Evolutionary conservation across 2,797 vertebrate species (phyloP).

Genomic region (Gymnopithys bicolor): DNA sequence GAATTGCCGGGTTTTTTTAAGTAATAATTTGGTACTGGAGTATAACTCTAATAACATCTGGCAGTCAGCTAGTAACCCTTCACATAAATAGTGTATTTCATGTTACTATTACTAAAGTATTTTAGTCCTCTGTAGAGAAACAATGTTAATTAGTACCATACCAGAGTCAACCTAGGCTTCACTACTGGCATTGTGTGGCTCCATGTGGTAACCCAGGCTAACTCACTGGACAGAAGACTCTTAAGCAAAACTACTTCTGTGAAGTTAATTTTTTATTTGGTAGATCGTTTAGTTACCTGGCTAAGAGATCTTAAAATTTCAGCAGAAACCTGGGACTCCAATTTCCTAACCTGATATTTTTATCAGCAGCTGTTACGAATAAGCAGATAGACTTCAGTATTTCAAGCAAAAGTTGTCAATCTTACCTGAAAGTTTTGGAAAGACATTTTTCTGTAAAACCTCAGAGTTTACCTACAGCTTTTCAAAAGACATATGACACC

Average conservation of each 20-base stretch:
- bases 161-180: background rate
- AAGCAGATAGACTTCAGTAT: background rate
- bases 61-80: background rate
- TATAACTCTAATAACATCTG: background rate
- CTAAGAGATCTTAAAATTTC: background rate
- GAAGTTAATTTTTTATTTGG: background rate
- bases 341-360: background rate
- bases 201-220: background rate
- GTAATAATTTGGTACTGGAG: background rate
- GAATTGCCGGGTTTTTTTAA: background rate
- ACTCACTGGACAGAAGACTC: background rate
- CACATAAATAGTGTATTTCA: background rate
- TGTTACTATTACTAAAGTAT: background rate
- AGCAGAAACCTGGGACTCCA: background rate
- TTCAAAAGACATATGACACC: background rate
- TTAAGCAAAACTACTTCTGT: background rate
- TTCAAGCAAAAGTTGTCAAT: background rate
- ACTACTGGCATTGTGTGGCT: background rate
- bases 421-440: background rate
- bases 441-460: background rate
- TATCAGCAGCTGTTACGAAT: background rate
- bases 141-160: background rate
- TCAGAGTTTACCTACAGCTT: background rate
- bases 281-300: background rate
- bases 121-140: background rate